Evolutionary conservation across 37 sponge, comb jelly and placozoan genomes (phyloP).

Genomic region (Eunapius fragilis): DNA sequence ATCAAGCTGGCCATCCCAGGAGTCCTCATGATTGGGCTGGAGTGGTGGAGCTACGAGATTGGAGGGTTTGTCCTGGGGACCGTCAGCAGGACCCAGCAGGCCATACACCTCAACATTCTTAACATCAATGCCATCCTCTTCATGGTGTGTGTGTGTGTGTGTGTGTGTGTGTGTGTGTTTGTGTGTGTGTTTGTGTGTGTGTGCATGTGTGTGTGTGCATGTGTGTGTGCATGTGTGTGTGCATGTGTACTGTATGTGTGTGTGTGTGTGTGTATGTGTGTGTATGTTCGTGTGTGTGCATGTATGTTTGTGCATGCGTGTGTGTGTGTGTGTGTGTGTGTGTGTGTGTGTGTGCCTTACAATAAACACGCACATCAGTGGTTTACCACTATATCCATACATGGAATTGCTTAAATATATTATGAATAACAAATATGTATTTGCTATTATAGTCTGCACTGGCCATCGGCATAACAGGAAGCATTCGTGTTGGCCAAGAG

Average conservation of each 20-base stretch:
- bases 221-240: no score
- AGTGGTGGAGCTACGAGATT: conserved; percentile 57
- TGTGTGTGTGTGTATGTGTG: no score
- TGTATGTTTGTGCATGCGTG: no score
- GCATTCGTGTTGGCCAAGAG: conserved; percentile 64
- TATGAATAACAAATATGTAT: no score
- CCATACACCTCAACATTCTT: conserved; percentile 40
- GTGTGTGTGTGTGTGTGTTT: not conserved
- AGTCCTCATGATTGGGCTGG: conserved; percentile 30
- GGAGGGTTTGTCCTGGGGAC: conserved; percentile 47
- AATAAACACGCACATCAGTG: not conserved
- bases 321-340: no score
- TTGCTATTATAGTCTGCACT: conserved; percentile 12
- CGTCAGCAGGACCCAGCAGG: conserved; percentile 42
- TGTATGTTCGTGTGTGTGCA: no score
- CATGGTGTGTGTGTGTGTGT: not conserved
- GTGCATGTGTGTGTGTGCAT: no score
- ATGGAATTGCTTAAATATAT: no score
- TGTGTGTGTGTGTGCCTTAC: no score
- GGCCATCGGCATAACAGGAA: conserved; percentile 33
- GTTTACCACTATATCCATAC: no score
- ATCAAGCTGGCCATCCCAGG: conserved; percentile 62
- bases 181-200: not conserved
- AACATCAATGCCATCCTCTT: conserved; percentile 1
- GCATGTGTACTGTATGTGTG: no score